phyloP scores from a whole-genome alignment of 2,797 vertebrate species.

The Enteromius thamalakanensis region DNA sequence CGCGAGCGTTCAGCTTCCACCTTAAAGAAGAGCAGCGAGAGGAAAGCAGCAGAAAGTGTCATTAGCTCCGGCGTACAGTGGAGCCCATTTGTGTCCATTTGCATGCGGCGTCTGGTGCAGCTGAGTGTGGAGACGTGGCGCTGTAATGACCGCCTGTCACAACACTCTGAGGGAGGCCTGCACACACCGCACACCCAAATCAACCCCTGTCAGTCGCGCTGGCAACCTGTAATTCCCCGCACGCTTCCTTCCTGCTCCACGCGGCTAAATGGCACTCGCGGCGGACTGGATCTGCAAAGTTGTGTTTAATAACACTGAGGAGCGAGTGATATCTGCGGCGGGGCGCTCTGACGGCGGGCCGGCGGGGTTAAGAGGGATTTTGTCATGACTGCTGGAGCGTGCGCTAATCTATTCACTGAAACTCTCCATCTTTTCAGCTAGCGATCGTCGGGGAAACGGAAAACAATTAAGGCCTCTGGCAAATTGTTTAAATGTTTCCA shows the following conservation, averaged over 20 bases:
- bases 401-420: slow-evolving; percentile 95
- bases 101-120: slow-evolving; percentile 94
- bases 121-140: slow-evolving; percentile 93
- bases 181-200: slow-evolving; percentile 93
- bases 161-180: slow-evolving; percentile 98
- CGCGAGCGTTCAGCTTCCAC: slow-evolving; percentile 78
- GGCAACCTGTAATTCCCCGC: slow-evolving; percentile 99
- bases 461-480: slow-evolving; percentile 74
- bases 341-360: slow-evolving; percentile 72
- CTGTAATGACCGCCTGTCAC: slow-evolving; percentile 99
- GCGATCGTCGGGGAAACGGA: slow-evolving; percentile 87
- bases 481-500: slow-evolving; percentile 66
- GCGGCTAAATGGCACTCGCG: slow-evolving; percentile 99
- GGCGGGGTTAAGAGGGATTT: slow-evolving; percentile 96
- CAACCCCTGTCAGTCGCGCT: slow-evolving; percentile 97
- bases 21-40: slow-evolving; percentile 72
- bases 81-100: slow-evolving; percentile 99
- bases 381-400: slow-evolving; percentile 94
- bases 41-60: slow-evolving; percentile 80
- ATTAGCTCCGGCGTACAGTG: slow-evolving; percentile 90
- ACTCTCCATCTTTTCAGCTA: slow-evolving; percentile 87
- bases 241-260: slow-evolving; percentile 88
- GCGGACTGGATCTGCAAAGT: slow-evolving; percentile 98
- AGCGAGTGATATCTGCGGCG: slow-evolving; percentile 84
- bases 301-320: slow-evolving; percentile 94